Base-by-base conservation (phyloP, 2,113 vertebrate genomes). In the Gobiocypris rarus region DNA sequence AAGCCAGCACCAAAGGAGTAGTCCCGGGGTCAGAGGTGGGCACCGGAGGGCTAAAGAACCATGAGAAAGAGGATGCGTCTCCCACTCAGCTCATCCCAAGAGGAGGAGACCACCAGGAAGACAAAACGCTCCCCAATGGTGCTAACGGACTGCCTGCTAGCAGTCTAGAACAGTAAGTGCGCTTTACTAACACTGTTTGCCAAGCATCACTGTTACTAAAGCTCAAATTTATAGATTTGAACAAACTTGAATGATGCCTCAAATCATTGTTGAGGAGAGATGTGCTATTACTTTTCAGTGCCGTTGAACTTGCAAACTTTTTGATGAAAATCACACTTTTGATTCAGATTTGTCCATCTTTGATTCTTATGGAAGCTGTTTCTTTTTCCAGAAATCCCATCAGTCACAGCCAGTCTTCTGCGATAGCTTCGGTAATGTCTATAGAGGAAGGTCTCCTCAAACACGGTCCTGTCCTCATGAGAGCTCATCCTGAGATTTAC, bases 331-430 rank as follows among this genome's bases (percentile, higher is more conserved):
- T 31, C 31, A 31, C 31, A 31, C 31, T 31, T 31, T 31, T 31
- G 31, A 31, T n/a, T n/a, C n/a, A n/a, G n/a, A n/a, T n/a, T n/a
- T 85, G 59, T 87, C 19, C 65, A 11, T 86, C 41, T 69, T 43
- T 78, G 31, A 43, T 43, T 24, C 11, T 61, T 56, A 73, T 94
- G 93, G 85, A 93, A 91, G 82, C 22, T 87, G 3, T 43, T 86
- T 97, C 96, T 89, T 97, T 96, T 88, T 94, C 96, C 77, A 96
- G 95, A 92, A 96, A 95, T 86, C 95, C 95, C 65, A 94, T 96
- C 90, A 96, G 92, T 92, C 95, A 95, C 83, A 91, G 95, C 92
- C 95, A 95, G 87, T 91, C 95, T 82, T 92, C 93, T 83, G 91
- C 93, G 85, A 95, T 95, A 84, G 95, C 94, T 77, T 90, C 95